Percentiles rank a stretch among this genome's conserved stretches.
phyloP scores from a whole-genome alignment of 1,140 invertebrate species.

The Tyrophagus putrescentiae region DNA sequence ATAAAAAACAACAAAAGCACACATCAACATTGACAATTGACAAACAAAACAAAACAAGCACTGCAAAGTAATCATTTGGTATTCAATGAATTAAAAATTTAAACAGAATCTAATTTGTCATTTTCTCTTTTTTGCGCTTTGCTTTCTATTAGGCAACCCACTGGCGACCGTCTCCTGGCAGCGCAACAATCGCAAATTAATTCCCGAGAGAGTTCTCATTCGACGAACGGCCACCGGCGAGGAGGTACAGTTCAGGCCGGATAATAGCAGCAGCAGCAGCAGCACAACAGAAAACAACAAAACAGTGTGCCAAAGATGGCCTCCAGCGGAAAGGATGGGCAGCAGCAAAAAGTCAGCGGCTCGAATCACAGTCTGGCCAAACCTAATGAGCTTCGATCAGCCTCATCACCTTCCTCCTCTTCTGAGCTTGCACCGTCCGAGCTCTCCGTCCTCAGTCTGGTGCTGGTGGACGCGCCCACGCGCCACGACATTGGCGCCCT shows the following conservation, averaged over 20 bases:
- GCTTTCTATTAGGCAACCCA: slow-evolving; percentile 10
- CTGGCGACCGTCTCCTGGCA: slow-evolving; percentile 11
- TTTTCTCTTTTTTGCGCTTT: not conserved
- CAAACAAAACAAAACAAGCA: no score
- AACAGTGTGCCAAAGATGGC: no score
- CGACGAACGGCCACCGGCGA: not conserved
- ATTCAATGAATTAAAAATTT: no score
- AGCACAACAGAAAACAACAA: not conserved
- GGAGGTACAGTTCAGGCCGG: no score
- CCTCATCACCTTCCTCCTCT: not conserved
- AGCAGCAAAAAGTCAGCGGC: no score
- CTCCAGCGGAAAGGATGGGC: no score
- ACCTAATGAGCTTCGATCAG: not conserved
- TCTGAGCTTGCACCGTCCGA: not conserved
- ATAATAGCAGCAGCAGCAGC: not conserved
- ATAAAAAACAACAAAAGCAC: no score
- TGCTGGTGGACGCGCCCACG: slow-evolving; percentile 47
- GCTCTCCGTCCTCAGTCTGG: slow-evolving; percentile 38
- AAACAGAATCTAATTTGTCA: no score
- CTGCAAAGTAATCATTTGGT: no score
- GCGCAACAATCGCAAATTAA: slow-evolving; percentile 14
- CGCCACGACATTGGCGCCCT: slow-evolving; percentile 49
- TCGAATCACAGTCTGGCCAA: not conserved
- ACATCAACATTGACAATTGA: no score
- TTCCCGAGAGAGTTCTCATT: not conserved